A percentile compares a stretch with the other conserved stretches of the same genome.
phyloP scores from a whole-genome alignment of 2,113 vertebrate genomes.

The Ciconia boyciana region DNA sequence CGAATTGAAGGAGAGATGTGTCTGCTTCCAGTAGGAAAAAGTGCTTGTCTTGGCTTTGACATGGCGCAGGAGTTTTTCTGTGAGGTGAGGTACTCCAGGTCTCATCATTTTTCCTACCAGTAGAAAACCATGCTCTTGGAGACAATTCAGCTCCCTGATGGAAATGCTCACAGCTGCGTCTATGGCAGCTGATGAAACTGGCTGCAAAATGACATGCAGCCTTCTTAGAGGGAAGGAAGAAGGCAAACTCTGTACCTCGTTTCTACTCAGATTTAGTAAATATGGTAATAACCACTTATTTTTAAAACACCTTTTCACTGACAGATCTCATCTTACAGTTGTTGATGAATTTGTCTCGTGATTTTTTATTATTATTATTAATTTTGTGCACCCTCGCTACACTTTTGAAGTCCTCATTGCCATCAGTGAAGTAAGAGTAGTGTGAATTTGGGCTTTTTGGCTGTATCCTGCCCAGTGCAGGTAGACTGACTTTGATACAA shows the following conservation, averaged over 20 bases:
- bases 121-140: background rate
- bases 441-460: background rate
- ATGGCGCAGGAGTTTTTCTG: background rate
- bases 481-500: background rate
- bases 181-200: background rate
- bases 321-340: background rate
- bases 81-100: background rate
- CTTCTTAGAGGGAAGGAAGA: background rate
- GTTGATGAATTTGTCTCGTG: background rate
- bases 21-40: background rate
- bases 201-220: background rate
- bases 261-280: background rate
- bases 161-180: background rate
- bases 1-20: background rate
- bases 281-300: background rate
- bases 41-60: background rate
- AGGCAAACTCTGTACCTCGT: background rate
- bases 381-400: background rate
- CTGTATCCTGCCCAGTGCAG: background rate
- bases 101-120: background rate
- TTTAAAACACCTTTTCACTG: background rate
- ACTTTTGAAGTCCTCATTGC: background rate
- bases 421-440: background rate
- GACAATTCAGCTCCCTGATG: background rate
- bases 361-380: background rate